These are phyloP conservation scores for Rhizomys pruinosus DNA, from an alignment of 2,113 vertebrate genomes.

Conservation along the genomic window DNA sequence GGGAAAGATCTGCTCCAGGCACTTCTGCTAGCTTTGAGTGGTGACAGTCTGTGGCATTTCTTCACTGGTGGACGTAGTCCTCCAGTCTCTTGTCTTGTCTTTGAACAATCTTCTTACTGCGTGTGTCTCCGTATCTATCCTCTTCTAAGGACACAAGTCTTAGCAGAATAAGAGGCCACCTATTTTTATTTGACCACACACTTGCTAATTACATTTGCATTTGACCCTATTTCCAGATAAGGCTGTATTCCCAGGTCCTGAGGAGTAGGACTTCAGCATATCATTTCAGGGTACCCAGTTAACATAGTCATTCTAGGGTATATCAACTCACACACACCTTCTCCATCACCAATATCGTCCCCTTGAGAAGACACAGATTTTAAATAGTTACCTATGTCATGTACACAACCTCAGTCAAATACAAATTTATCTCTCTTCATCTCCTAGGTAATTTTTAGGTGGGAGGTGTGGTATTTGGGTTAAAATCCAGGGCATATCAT, in stretches of 20 bases:
- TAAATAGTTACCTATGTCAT: not conserved
- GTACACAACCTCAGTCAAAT: not conserved
- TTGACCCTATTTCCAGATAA: constrained; percentile 25
- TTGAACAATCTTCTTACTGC: not conserved
- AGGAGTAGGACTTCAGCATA: not conserved
- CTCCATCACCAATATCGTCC: not conserved
- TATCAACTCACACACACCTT: not conserved
- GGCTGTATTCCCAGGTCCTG: not conserved
- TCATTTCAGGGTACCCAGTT: not conserved
- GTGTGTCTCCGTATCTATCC: not conserved
- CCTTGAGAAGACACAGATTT: constrained; percentile 1
- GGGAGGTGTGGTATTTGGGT: too few species aligned
- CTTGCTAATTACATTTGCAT: not conserved
- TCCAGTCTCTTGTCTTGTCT: not conserved
- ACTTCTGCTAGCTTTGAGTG: not conserved
- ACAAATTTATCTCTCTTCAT: constrained; percentile 8
- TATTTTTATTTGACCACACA: not conserved
- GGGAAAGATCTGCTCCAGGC: not conserved
- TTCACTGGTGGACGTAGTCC: not conserved
- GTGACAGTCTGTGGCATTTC: not conserved
- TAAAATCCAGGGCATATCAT: too few species aligned
- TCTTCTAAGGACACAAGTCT: not conserved
- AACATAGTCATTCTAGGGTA: not conserved
- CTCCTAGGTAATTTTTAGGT: not conserved
- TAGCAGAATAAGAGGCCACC: not conserved